Conservation (phyloP, 2,888 invertebrate genomes). For the Acanthoscelides obtectus region DNA sequence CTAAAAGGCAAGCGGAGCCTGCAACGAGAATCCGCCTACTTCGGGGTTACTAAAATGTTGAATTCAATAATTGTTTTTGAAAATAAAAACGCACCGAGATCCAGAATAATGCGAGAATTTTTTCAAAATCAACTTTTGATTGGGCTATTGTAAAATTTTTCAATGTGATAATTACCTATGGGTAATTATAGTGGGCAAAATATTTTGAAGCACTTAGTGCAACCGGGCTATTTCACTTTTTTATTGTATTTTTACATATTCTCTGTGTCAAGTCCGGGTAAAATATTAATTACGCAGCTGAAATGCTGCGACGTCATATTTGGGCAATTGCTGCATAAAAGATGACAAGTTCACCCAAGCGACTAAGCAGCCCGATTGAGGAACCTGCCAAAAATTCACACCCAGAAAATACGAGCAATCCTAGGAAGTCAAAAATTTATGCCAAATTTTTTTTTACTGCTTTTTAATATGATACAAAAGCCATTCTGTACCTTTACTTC, state of each 20-base stretch:
- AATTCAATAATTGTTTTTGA: conserved; percentile 34
- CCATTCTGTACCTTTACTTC: background rate
- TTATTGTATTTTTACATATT: conserved; percentile 35
- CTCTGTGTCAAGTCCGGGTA: conserved; percentile 17
- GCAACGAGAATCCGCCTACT: conserved; percentile 13
- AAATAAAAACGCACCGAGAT: conserved; percentile 17
- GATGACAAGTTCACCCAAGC: conserved; percentile 26
- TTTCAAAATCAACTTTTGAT: conserved; percentile 33
- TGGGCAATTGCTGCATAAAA: conserved; percentile 29
- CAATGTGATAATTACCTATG: conserved; percentile 34
- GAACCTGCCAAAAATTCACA: conserved; percentile 32
- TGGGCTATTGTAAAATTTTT: conserved; percentile 47
- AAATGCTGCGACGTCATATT: conserved; percentile 23
- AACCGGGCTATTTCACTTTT: conserved; percentile 48
- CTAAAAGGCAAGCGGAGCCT: conserved; percentile 23
- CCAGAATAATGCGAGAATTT: conserved; percentile 14
- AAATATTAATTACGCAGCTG: conserved; percentile 11
- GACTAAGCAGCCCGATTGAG: conserved; percentile 15
- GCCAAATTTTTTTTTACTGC: background rate
- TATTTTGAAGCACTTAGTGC: conserved; percentile 48
- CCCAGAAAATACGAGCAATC: conserved; percentile 11
- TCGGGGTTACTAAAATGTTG: conserved; percentile 35
- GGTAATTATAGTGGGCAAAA: conserved; percentile 43
- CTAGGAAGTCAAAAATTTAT: background rate
- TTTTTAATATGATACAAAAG: background rate